Percentiles rank a stretch among this genome's conserved stretches.
These are phyloP conservation scores for Drosophila algonquin DNA, from an alignment of 2,888 invertebrate species.

Conservation along the genomic window DNA sequence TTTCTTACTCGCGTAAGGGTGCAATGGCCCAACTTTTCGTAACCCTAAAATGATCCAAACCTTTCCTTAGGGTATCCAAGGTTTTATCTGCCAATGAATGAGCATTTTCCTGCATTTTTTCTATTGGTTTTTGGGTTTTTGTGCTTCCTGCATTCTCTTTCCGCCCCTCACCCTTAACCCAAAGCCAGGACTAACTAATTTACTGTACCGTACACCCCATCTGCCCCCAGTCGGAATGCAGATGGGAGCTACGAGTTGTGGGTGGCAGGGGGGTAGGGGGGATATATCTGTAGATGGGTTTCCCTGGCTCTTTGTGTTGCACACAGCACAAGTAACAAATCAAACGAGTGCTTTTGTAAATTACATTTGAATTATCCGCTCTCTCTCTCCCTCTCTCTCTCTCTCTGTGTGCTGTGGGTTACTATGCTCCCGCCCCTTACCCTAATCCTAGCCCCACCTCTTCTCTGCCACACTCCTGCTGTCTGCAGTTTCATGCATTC, in stretches of 20 bases:
- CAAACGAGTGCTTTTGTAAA: slow-evolving; percentile 79
- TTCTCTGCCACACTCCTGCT: not conserved
- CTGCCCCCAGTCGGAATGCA: slow-evolving; percentile 14
- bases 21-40: not conserved
- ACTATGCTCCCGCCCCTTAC: not conserved
- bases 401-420: not conserved
- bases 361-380: slow-evolving; percentile 78
- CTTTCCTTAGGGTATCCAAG: slow-evolving; percentile 23
- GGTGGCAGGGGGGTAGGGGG: not conserved
- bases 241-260: slow-evolving; percentile 16
- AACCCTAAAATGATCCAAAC: not conserved
- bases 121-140: slow-evolving; percentile 28
- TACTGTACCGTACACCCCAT: slow-evolving; percentile 17
- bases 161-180: not conserved
- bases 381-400: not conserved
- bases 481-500: slow-evolving; percentile 41
- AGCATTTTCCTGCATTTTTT: slow-evolving; percentile 17
- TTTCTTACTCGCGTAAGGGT: not conserved
- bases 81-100: slow-evolving; percentile 8
- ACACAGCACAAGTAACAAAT: slow-evolving; percentile 69
- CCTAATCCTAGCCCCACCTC: not conserved
- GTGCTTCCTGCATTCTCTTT: slow-evolving; percentile 34
- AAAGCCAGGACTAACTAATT: slow-evolving; percentile 61
- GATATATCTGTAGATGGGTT: not conserved
- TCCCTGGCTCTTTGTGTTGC: not conserved